A percentile compares a stretch with the other conserved stretches of the same genome.
phyloP scores from a whole-genome alignment of 2,797 vertebrate genomes.

The Pseudopleuronectes americanus region DNA sequence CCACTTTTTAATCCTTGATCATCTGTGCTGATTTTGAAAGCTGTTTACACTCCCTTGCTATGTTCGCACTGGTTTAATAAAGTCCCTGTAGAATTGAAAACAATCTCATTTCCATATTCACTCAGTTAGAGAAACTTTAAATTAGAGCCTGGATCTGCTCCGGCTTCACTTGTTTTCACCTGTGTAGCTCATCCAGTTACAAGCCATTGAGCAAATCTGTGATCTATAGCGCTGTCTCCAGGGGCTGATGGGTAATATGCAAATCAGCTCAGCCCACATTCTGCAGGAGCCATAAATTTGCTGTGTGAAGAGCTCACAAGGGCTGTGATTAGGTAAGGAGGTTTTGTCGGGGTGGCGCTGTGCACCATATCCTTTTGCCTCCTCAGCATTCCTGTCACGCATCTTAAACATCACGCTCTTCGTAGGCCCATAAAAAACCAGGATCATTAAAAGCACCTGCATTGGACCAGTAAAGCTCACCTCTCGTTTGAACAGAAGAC shows the following conservation, averaged over 20 bases:
- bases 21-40: not conserved
- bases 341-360: slow-evolving; percentile 28
- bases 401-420: slow-evolving; percentile 63
- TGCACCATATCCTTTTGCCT: slow-evolving; percentile 60
- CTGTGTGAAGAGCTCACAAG: slow-evolving; percentile 48
- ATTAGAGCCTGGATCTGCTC: not conserved
- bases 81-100: not conserved
- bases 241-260: slow-evolving; percentile 68
- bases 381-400: slow-evolving; percentile 73
- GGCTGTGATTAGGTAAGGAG: slow-evolving; percentile 38
- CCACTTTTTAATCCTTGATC: not conserved
- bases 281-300: slow-evolving; percentile 71
- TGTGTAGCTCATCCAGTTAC: slow-evolving; percentile 38
- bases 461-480: slow-evolving; percentile 35
- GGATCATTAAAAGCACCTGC: slow-evolving; percentile 68
- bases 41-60: not conserved
- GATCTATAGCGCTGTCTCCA: slow-evolving; percentile 46
- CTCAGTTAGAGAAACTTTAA: not conserved
- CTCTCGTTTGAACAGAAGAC: slow-evolving; percentile 41
- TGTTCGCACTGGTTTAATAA: not conserved
- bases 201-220: slow-evolving; percentile 56
- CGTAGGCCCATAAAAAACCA: slow-evolving; percentile 59
- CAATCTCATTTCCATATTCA: not conserved
- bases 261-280: slow-evolving; percentile 70
- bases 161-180: slow-evolving; percentile 10